These are phyloP conservation scores for Elymnias hypermnestra DNA, from an alignment of 1,140 invertebrate genomes.

Conservation along the genomic window DNA sequence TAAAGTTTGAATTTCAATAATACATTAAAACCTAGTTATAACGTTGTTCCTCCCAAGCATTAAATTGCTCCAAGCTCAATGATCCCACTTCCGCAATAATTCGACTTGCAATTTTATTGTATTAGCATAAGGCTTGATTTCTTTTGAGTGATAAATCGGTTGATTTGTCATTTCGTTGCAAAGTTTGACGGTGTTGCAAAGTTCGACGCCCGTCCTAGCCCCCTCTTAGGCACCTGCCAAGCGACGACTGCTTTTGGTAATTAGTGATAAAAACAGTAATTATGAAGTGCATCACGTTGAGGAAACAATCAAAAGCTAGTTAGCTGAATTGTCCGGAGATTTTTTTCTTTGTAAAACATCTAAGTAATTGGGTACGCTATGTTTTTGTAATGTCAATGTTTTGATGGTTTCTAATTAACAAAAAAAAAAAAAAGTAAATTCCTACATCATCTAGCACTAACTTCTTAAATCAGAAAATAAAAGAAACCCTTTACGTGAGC, in stretches of 20 bases:
- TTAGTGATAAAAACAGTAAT: conserved; percentile 56
- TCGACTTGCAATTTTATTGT: conserved; percentile 27
- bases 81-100: conserved; percentile 55
- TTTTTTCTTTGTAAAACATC: conserved; percentile 13
- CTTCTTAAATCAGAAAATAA: no score
- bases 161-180: conserved; percentile 29
- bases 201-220: conserved; percentile 71
- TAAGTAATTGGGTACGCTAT: conserved; percentile 7
- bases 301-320: conserved; percentile 28
- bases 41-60: conserved; percentile 30
- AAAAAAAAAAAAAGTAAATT: no score
- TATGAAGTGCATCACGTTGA: conserved; percentile 29
- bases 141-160: conserved; percentile 11
- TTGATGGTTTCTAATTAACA: no score
- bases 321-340: conserved; percentile 6
- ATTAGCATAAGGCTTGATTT: conserved; percentile 27
- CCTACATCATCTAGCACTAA: no score
- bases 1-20: conserved; percentile 22
- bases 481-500: no score
- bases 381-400: background rate
- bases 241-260: conserved; percentile 60
- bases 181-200: conserved; percentile 32
- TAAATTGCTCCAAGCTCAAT: conserved; percentile 66
- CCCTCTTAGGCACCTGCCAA: conserved; percentile 40
- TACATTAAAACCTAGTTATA: conserved; percentile 21